phyloP scores from a whole-genome alignment of 2,888 invertebrate genomes.

The Orthosia incerta region DNA sequence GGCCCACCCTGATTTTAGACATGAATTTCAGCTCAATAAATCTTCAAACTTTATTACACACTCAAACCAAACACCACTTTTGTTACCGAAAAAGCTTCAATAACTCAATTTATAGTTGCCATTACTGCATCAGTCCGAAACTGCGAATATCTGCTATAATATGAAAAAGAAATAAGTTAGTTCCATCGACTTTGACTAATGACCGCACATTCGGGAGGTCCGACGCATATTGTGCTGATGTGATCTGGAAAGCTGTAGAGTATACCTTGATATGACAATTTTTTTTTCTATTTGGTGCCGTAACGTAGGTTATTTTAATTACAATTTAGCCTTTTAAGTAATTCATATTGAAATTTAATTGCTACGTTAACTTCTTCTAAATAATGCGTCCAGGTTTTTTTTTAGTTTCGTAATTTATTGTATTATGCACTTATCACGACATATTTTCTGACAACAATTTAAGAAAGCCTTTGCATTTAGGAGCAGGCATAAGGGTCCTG shows the following conservation, averaged over 20 bases:
- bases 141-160: constrained; percentile 75
- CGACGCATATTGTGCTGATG: constrained; percentile 84
- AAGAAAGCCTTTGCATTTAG: too few relatives aligned
- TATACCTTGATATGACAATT: not conserved
- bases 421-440: too few relatives aligned
- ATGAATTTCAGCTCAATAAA: not conserved
- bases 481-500: too few relatives aligned
- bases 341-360: too few relatives aligned
- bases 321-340: too few relatives aligned
- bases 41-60: not conserved
- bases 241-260: constrained; percentile 67
- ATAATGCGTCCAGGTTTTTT: too few relatives aligned
- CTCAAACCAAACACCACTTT: constrained; percentile 4
- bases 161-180: constrained; percentile 78
- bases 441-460: too few relatives aligned
- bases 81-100: constrained; percentile 30
- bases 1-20: too few relatives aligned
- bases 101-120: constrained; percentile 52
- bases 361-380: too few relatives aligned
- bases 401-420: too few relatives aligned
- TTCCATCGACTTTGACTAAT: constrained; percentile 86
- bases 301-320: too few relatives aligned
- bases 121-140: constrained; percentile 63
- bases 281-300: too few relatives aligned
- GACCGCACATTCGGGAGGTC: constrained; percentile 84